phyloP scores from a whole-genome alignment of 2,113 vertebrate species.

The Vidua macroura region DNA sequence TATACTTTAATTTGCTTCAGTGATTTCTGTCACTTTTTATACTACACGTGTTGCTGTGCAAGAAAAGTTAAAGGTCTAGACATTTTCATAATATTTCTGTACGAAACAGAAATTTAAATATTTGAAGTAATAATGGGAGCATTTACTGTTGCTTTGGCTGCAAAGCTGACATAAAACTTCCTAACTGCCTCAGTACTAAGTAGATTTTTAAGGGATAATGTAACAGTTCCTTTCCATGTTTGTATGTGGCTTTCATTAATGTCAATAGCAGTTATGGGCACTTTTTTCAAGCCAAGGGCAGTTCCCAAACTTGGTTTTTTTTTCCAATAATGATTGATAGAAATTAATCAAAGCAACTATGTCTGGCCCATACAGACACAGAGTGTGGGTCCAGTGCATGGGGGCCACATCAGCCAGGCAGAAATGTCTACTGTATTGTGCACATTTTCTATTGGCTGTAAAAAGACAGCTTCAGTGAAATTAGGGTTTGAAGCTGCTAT shows the following conservation, averaged over 20 bases:
- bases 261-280: not conserved
- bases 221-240: not conserved
- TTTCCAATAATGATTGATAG: not conserved
- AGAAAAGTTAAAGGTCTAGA: slow-evolving; percentile 54
- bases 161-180: slow-evolving; percentile 57
- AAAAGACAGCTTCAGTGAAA: not conserved
- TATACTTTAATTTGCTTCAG: slow-evolving; percentile 63
- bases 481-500: not conserved
- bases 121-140: slow-evolving; percentile 57
- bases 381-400: not conserved
- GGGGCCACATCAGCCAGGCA: not conserved
- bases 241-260: not conserved
- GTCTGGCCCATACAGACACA: not conserved
- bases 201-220: slow-evolving; percentile 41
- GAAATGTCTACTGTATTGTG: not conserved
- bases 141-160: slow-evolving; percentile 53
- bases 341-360: not conserved
- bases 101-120: slow-evolving; percentile 66
- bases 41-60: not conserved
- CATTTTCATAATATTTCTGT: slow-evolving; percentile 47
- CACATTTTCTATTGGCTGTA: not conserved
- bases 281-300: not conserved
- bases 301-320: not conserved
- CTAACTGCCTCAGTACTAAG: slow-evolving; percentile 18
- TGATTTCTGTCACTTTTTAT: slow-evolving; percentile 53